phyloP scores from a whole-genome alignment of 2,888 invertebrate genomes.

The Linnaemya vulpina region DNA sequence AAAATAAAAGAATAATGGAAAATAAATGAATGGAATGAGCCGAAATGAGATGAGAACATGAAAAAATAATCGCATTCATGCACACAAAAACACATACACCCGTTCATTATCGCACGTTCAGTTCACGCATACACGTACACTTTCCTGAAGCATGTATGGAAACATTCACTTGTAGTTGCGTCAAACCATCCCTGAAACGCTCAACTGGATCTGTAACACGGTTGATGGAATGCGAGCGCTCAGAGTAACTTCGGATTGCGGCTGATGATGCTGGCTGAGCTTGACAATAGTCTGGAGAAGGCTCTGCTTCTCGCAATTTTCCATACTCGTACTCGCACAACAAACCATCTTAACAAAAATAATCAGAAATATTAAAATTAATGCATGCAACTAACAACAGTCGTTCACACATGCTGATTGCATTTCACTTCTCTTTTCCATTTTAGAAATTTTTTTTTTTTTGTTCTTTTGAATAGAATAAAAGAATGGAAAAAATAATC shows the following conservation, averaged over 20 bases:
- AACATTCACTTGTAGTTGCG: constrained; percentile 40
- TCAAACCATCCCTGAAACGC: constrained; percentile 55
- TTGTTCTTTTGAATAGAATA: constrained; percentile 24
- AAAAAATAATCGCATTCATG: constrained; percentile 59
- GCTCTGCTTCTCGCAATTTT: constrained; percentile 4
- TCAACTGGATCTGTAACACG: constrained; percentile 34
- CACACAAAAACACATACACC: neutral
- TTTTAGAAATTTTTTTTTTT: too few relatives aligned
- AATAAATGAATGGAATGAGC: constrained; percentile 64
- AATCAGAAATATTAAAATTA: constrained; percentile 69
- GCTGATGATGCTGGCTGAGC: neutral
- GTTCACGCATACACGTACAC: constrained; percentile 1
- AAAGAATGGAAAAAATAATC: constrained; percentile 44
- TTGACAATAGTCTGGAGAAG: constrained; percentile 30
- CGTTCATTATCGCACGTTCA: constrained; percentile 38
- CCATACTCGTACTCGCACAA: neutral
- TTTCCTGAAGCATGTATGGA: neutral
- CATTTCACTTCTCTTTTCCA: neutral
- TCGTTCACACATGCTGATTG: constrained; percentile 69
- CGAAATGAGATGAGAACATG: constrained; percentile 47
- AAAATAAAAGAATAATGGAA: constrained; percentile 61
- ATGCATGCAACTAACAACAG: constrained; percentile 57
- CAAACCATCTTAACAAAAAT: constrained; percentile 54
- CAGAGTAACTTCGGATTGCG: neutral
- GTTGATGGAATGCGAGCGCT: constrained; percentile 4